phyloP scores from a whole-genome alignment of 2,797 vertebrate species.

The Halcyon chelicuti region DNA sequence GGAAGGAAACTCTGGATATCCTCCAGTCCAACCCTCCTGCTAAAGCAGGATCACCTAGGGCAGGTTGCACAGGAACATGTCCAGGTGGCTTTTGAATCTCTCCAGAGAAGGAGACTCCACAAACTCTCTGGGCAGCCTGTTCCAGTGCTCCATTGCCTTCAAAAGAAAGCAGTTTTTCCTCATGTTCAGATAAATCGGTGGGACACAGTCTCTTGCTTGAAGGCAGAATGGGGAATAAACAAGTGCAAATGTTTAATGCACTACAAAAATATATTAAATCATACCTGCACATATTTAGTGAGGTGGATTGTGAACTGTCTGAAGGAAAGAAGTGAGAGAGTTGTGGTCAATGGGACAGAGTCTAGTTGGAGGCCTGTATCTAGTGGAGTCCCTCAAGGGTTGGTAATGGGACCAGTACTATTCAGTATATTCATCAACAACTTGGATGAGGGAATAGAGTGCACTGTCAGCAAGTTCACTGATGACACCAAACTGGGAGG shows the following conservation, averaged over 20 bases:
- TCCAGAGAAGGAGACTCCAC: not conserved
- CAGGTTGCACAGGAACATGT: not conserved
- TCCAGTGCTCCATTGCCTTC: not conserved
- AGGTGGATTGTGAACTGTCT: too few relatives aligned
- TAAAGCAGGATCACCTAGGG: not conserved
- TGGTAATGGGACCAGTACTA: too few relatives aligned
- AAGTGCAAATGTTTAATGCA: not conserved
- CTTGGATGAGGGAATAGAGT: too few relatives aligned
- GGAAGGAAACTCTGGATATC: not conserved
- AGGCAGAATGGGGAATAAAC: not conserved
- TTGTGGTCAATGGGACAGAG: too few relatives aligned
- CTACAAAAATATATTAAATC: not conserved
- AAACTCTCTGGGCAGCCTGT: not conserved
- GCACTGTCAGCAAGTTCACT: too few relatives aligned
- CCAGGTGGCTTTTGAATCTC: not conserved
- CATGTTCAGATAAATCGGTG: not conserved
- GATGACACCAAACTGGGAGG: too few relatives aligned
- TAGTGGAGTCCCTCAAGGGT: too few relatives aligned
- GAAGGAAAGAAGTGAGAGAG: too few relatives aligned
- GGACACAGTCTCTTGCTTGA: not conserved
- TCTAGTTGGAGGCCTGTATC: too few relatives aligned
- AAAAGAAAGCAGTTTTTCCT: not conserved
- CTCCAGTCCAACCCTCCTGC: not conserved
- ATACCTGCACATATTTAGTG: not conserved
- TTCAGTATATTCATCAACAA: too few relatives aligned